Evolutionary conservation across 2,888 invertebrate species (phyloP).

Genomic region (Hedya salicella): DNA sequence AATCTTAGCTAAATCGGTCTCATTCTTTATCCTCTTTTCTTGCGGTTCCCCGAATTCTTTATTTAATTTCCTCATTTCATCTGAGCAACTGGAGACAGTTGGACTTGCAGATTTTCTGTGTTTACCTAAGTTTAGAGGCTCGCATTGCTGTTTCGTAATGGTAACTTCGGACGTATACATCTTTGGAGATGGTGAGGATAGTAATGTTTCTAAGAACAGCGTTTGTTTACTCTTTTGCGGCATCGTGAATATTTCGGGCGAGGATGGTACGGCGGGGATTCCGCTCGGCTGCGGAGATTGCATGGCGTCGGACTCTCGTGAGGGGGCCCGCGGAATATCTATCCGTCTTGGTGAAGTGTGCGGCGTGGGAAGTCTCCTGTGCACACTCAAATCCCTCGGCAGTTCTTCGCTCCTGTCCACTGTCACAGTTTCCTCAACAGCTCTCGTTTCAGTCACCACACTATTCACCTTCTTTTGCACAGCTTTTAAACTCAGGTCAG

Average conservation of each 20-base stretch:
- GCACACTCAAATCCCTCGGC: constrained; percentile 86
- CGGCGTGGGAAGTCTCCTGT: constrained; percentile 77
- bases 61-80: constrained; percentile 87
- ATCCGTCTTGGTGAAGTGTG: constrained; percentile 78
- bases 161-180: constrained; percentile 85
- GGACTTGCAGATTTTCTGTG: constrained; percentile 88
- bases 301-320: constrained; percentile 89
- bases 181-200: constrained; percentile 85
- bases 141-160: constrained; percentile 85
- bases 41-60: constrained; percentile 81
- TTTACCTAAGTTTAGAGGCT: constrained; percentile 89
- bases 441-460: constrained; percentile 55
- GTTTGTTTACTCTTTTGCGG: constrained; percentile 80
- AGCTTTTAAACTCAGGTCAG: constrained; percentile 83
- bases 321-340: constrained; percentile 85
- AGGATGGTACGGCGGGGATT: constrained; percentile 88
- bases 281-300: constrained; percentile 91
- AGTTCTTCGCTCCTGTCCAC: constrained; percentile 81
- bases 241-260: constrained; percentile 87
- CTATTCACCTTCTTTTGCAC: constrained; percentile 62
- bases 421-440: constrained; percentile 66
- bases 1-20: constrained; percentile 69
- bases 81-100: constrained; percentile 90
- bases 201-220: constrained; percentile 86
- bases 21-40: constrained; percentile 72